Base-by-base conservation (phyloP, 2,797 vertebrate genomes). In the Balearica regulorum region DNA sequence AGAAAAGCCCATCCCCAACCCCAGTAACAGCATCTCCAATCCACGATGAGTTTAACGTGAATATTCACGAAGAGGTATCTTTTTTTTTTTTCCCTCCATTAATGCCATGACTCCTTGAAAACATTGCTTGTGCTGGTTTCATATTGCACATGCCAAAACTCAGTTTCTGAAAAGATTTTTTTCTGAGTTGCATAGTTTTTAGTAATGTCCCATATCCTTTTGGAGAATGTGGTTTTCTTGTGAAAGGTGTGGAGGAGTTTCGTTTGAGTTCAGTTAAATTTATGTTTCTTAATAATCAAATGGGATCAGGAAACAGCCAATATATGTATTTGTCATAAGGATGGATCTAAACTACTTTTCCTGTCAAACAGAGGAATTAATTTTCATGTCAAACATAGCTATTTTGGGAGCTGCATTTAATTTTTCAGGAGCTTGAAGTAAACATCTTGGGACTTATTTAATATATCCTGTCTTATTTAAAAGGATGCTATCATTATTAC, bases 1-100 rank as follows among this genome's bases (percentile, higher is more conserved):
- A 99, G 81, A 98, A 97, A 80, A 98, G 70, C 86, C 97, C 81
- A 28, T 98, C 97, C 20, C 92, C 94, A 92, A 97, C 94, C 3
- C 97, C 96, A 61, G 58, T 81, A 24, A 94, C 84, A 57, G 91
- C 91, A 17, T 98, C 98, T 90, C 98, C 98, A 24, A 93, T 89
- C 66, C 94, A 64, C 0, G 98, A 99, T 60, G 98, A 98, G 6
- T 92, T 97, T 76, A 97, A 92, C 16, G 10, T 95, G 46, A 98
- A 94, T 90, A 96, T 95, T 96, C 96, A 97, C 2, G 98, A 99
- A 96, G 99, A 99, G 99, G 99, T 99, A 97, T 48, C 25, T 28
- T 54, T 64, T 68, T 44, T n/a, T 13, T 28, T 61, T 46, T n/a
- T n/a, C n/a, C 26, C 16, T 83, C 25, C 9, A 39, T 76, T 79